Evolutionary conservation across 2,797 vertebrate genomes (phyloP).

Genomic region (Phrynocephalus vlangalii): DNA sequence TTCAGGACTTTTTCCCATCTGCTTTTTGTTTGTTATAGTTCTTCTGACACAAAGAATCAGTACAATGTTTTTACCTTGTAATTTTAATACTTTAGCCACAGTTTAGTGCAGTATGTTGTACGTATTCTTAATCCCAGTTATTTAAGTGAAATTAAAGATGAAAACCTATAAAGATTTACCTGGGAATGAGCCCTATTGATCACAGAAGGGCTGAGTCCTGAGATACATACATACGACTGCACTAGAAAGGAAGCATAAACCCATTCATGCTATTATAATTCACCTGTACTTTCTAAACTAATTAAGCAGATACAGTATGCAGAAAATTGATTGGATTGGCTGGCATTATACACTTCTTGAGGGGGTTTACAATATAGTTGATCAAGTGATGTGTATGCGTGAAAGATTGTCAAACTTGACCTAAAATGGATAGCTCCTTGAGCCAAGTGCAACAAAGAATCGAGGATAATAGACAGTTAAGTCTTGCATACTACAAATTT

Average conservation of each 20-base stretch:
- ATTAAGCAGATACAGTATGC: not conserved
- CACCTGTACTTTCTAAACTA: constrained; percentile 45
- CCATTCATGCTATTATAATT: not conserved
- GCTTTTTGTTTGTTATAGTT: not conserved
- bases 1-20: constrained; percentile 24
- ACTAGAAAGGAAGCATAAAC: not conserved
- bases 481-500: not conserved
- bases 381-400: not conserved
- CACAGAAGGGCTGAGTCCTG: not conserved
- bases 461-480: not conserved
- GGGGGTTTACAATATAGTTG: not conserved
- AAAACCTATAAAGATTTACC: not conserved
- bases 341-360: not conserved
- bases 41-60: constrained; percentile 51
- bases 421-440: not conserved
- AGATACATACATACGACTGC: not conserved
- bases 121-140: not conserved
- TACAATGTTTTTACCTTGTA: constrained; percentile 39
- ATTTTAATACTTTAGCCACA: constrained; percentile 10
- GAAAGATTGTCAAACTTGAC: not conserved
- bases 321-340: not conserved
- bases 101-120: not conserved
- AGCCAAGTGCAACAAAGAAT: not conserved
- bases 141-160: constrained; percentile 11
- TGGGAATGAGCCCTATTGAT: not conserved